These are phyloP conservation scores for Carduelis carduelis DNA, from an alignment of 2,797 vertebrate genomes.

Conservation along the genomic window DNA sequence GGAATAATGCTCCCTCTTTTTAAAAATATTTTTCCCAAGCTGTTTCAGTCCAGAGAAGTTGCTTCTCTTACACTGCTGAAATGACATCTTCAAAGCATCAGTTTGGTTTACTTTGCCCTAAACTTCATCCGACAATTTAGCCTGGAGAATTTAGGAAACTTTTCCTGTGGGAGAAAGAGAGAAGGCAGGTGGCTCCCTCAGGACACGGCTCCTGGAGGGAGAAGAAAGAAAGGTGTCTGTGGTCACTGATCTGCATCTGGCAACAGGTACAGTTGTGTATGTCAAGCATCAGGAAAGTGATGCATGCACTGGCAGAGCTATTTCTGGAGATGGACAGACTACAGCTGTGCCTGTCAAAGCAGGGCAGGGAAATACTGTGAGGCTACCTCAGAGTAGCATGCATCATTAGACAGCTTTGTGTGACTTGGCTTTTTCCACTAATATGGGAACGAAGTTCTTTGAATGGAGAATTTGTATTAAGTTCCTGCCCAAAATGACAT, in stretches of 20 bases:
- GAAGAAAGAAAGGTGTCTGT: background rate
- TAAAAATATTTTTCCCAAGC: background rate
- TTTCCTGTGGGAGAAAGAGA: background rate
- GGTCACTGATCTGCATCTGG: background rate
- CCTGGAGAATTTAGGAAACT: background rate
- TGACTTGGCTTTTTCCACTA: background rate
- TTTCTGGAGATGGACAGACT: constrained; percentile 1
- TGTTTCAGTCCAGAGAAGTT: background rate
- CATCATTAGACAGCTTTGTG: background rate
- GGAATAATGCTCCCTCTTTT: background rate
- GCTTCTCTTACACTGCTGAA: background rate
- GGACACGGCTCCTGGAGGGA: background rate
- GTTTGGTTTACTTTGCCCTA: background rate
- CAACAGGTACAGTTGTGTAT: background rate
- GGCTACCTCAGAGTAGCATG: background rate
- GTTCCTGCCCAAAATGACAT: background rate
- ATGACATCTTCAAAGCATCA: background rate
- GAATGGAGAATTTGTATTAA: background rate
- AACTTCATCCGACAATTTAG: background rate
- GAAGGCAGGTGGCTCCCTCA: background rate
- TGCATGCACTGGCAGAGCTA: background rate
- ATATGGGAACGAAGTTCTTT: background rate
- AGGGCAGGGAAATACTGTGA: background rate
- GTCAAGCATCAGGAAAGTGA: background rate
- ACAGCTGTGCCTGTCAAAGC: constrained; percentile 1